These are phyloP conservation scores for Ramphastos sulfuratus DNA, from an alignment of 2,113 vertebrate species.

Conservation along the genomic window DNA sequence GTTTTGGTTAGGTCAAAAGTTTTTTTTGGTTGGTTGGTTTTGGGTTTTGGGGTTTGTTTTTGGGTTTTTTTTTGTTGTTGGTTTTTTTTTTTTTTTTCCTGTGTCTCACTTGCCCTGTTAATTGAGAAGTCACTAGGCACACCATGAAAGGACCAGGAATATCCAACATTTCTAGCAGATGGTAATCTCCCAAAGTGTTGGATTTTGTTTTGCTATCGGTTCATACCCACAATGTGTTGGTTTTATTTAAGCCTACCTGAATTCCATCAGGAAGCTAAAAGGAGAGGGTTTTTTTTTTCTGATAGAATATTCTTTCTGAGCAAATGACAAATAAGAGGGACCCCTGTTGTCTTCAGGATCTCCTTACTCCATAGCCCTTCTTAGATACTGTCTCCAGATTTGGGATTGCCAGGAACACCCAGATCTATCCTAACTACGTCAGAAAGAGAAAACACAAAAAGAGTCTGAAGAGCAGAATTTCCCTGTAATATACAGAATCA, in stretches of 20 bases:
- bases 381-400: not conserved
- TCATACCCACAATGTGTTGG: not conserved
- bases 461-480: not conserved
- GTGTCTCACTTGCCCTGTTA: not conserved
- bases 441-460: not conserved
- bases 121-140: not conserved
- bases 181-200: not conserved
- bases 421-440: not conserved
- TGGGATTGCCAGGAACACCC: not conserved
- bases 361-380: not conserved
- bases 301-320: not conserved
- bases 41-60: too few relatives aligned
- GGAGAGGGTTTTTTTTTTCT: not conserved
- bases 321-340: not conserved
- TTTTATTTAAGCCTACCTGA: not conserved
- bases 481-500: not conserved
- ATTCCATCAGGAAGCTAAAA: not conserved
- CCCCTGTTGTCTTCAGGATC: not conserved
- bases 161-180: not conserved
- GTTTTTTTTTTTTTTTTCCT: not conserved
- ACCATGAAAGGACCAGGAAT: not conserved
- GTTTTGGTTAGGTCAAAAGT: too few relatives aligned
- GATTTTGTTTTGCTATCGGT: not conserved
- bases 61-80: too few relatives aligned
- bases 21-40: not conserved